Base-by-base conservation (phyloP, 2,797 vertebrate genomes). In the Macropodus opercularis region DNA sequence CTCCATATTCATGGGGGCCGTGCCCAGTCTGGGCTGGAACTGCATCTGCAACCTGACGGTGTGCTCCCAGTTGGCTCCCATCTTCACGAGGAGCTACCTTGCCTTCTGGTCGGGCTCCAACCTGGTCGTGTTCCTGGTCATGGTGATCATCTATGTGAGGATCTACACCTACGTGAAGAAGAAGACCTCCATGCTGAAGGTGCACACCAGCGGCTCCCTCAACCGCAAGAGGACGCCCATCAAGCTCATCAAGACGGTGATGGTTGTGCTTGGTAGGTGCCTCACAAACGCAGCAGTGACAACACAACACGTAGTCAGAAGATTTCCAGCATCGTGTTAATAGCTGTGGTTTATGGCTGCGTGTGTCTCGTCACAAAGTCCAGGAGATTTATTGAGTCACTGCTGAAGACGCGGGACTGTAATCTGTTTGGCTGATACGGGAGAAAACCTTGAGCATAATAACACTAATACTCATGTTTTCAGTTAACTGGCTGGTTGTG, bases 161-260 rank as follows among this genome's bases (percentile, higher is more conserved):
- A 98, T 99, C 86, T 99, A 98, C 84, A 67, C 91, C 83, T 99
- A 98, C 0, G 98, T 99, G 58, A 95, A 93, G 86, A 95, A 85
- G 84, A 98, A 98, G 91, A 98, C 96, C 1, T 80, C 87, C 0
- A 69, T 95, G 63, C 85, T 99, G 41, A 94, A 85, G 0, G 82
- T 92, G 0, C 94, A 98, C 72, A 97, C 94, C 0, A 94, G 92
- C 1, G 90, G 94, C 69, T 98, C 97, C 72, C 92, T 98, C n/a
- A 96, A 92, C 82, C 94, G 95, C 63, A 95, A 91, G 77, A 94
- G 85, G 87, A 95, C 95, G 0, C 96, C 96, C 1, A 92, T 98
- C 87, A 98, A 96, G 84, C 94, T 99, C 23, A 97, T 99, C 91
- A 99, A 97, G 90, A 99, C 98, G 0, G 96, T 99, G 71, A 97